Evolutionary conservation across 2,888 invertebrate genomes (phyloP).

Genomic region (Danaus chrysippus): DNA sequence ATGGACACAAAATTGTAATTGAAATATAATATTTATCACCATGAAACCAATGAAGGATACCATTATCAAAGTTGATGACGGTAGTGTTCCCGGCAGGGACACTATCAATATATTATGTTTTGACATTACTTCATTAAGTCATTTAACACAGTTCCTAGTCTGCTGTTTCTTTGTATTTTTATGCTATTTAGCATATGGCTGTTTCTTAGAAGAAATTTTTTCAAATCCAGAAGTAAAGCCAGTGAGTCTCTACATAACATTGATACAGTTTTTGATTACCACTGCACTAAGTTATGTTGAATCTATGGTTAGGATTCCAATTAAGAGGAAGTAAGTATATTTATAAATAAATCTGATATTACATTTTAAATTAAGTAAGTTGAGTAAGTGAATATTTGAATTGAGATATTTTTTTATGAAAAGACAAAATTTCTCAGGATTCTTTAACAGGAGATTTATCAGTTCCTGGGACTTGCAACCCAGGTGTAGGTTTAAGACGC

Average conservation of each 20-base stretch:
- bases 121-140: slow-evolving; percentile 83
- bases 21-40: slow-evolving; percentile 17
- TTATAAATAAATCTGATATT: background rate
- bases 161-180: slow-evolving; percentile 90
- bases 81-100: slow-evolving; percentile 40
- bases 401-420: background rate
- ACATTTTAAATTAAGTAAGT: background rate
- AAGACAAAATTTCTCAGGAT: no score
- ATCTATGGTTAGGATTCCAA: slow-evolving; percentile 80
- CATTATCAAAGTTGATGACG: slow-evolving; percentile 56
- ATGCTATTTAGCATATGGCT: slow-evolving; percentile 94
- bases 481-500: no score
- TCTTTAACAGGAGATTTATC: no score
- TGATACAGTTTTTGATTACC: slow-evolving; percentile 94
- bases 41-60: slow-evolving; percentile 56
- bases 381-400: background rate
- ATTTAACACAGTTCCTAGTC: slow-evolving; percentile 84
- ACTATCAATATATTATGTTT: slow-evolving; percentile 84
- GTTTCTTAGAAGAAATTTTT: slow-evolving; percentile 94
- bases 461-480: no score
- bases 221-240: slow-evolving; percentile 92
- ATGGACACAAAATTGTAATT: background rate
- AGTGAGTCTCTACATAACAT: slow-evolving; percentile 94
- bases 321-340: slow-evolving; percentile 75
- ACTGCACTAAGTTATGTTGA: slow-evolving; percentile 89